Conservation (phyloP, 1,140 invertebrate species). For the Heliconius himera region DNA sequence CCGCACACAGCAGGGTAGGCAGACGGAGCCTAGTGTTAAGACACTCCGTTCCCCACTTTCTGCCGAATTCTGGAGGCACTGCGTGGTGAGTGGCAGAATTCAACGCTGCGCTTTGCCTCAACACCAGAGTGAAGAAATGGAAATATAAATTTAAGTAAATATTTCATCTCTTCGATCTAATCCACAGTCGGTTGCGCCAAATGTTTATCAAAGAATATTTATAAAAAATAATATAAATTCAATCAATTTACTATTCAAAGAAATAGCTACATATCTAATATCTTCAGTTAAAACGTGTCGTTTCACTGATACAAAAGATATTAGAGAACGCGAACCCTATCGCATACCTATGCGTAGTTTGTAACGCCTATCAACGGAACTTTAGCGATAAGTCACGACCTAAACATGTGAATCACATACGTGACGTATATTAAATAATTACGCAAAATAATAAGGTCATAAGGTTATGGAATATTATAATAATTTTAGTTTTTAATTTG, state of each 20-base stretch:
- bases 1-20: too few relatives aligned
- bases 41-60: too few relatives aligned
- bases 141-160: too few relatives aligned
- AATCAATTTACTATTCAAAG: not conserved
- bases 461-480: constrained; percentile 18
- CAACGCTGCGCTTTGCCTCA: too few relatives aligned
- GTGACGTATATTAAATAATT: constrained; percentile 38
- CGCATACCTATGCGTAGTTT: constrained; percentile 34
- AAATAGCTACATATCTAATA: not conserved
- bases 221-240: not conserved
- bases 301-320: not conserved
- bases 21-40: too few relatives aligned
- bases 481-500: not conserved
- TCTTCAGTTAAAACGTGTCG: not conserved
- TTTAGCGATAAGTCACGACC: constrained; percentile 38
- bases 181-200: too few relatives aligned
- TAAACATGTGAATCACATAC: constrained; percentile 33
- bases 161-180: too few relatives aligned
- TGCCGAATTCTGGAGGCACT: too few relatives aligned
- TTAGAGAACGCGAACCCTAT: constrained; percentile 18
- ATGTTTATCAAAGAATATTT: too few relatives aligned
- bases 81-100: too few relatives aligned
- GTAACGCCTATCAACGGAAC: constrained; percentile 38
- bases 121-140: too few relatives aligned
- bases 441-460: constrained; percentile 28